Evolutionary conservation across 2,113 vertebrate species (phyloP).

Genomic region (Struthio camelus): DNA sequence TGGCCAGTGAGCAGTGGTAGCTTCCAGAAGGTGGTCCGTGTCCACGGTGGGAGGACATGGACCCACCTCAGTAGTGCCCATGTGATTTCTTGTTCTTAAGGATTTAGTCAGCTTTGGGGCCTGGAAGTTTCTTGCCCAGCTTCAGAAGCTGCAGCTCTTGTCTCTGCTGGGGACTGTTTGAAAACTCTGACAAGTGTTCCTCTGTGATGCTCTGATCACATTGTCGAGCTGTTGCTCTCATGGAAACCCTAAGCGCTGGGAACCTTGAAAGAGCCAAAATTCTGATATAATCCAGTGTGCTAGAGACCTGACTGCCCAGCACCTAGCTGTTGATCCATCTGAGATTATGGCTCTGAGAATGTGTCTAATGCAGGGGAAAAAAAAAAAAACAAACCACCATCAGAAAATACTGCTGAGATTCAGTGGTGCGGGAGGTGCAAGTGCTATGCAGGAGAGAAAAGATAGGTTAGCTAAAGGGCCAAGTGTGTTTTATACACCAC

Average conservation of each 20-base stretch:
- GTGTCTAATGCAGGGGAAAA: not conserved
- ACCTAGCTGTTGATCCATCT: not conserved
- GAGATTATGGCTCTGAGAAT: not conserved
- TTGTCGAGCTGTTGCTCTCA: not conserved
- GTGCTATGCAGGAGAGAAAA: not conserved
- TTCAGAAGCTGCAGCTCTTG: not conserved
- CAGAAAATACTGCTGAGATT: not conserved
- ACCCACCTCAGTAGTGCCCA: fast-evolving
- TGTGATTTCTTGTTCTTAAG: not conserved
- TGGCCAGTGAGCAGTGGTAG: not conserved
- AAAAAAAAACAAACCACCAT: no score
- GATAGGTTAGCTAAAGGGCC: not conserved
- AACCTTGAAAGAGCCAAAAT: not conserved
- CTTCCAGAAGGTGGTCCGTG: not conserved
- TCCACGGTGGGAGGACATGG: not conserved
- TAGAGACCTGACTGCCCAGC: not conserved
- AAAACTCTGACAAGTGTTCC: not conserved
- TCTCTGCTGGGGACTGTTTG: not conserved
- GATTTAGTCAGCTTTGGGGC: not conserved
- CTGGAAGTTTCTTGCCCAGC: not conserved
- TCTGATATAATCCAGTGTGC: not conserved
- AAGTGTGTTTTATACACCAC: not conserved
- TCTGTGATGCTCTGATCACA: fast-evolving
- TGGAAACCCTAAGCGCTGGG: not conserved
- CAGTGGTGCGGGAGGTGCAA: not conserved